Base-by-base conservation (phyloP, 23 tunicate genomes). In the Trididemnum nubilum region DNA sequence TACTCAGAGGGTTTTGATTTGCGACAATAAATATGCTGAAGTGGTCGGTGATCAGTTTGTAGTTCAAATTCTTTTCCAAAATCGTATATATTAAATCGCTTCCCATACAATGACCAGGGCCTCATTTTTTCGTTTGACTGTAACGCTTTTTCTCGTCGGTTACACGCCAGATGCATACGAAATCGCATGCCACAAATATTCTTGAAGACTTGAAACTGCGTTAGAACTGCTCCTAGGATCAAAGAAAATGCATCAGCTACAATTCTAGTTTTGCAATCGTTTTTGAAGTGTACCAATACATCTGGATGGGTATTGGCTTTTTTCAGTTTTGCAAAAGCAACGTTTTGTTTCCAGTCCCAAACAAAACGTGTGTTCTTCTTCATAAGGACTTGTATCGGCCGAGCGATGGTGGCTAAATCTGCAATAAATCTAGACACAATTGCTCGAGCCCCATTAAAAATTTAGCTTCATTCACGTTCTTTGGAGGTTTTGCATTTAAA, bases 11-110 rank as follows among this genome's bases (percentile, higher is more conserved):
- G 70, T 24, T 78, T 78, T 54, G 73, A 78, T 74, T 74, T 74
- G 9, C 63, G 15, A 7, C 4, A 63, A 33, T 27, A 78, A 4
- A 57, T 78, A 24, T 27, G 58, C 32, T 80, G 24, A 7, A 70
- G 32, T 5, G 79, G 59, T 49, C 34, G 15, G 33, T 70, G 77
- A 32, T 80, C 84, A 63, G 73, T 80, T 64, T 64, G 51, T n/a
- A 80, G 30, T 34, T 80, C 74, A 80, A 80, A 80, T 22, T 80
- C 39, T 34, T 34, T 64, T 9, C 84, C 84, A 35, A 64, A 80
- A n/a, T 64, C 31, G 35, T 80, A 80, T 22, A 80, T 2, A 31
- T 77, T 54, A 29, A 77, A 77, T 2, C 71, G 36, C 35, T 77
- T 2, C 77, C 77, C 85, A 81, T 19, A 81, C 85, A 9, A 65